These are phyloP conservation scores for Tenthredo amoena DNA, from an alignment of 2,888 invertebrate genomes.

Conservation along the genomic window DNA sequence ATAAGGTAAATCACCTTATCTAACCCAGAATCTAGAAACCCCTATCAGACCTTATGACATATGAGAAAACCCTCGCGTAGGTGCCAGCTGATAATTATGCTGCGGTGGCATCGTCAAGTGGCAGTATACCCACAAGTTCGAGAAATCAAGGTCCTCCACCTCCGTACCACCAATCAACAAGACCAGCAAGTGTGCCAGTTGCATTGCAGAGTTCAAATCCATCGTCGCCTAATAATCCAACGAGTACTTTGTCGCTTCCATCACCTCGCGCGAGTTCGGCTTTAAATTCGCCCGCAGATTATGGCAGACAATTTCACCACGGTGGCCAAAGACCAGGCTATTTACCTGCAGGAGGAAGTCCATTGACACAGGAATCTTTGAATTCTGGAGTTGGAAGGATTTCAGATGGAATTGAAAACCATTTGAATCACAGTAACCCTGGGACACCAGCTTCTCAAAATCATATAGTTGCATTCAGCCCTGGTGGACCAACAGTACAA, in stretches of 20 bases:
- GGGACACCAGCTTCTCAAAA: slow-evolving; percentile 84
- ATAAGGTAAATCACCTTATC: slow-evolving; percentile 77
- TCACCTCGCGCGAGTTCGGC: slow-evolving; percentile 86
- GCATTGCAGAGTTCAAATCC: slow-evolving; percentile 88
- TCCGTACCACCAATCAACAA: slow-evolving; percentile 87
- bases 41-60: neutral
- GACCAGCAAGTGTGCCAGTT: slow-evolving; percentile 87
- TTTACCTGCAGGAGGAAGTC: slow-evolving; percentile 68
- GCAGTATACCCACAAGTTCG: slow-evolving; percentile 75
- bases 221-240: slow-evolving; percentile 86
- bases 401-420: slow-evolving; percentile 69
- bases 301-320: slow-evolving; percentile 80
- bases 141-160: slow-evolving; percentile 87
- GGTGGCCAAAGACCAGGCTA: slow-evolving; percentile 61
- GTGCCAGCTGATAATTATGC: slow-evolving; percentile 69
- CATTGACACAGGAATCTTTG: slow-evolving; percentile 83
- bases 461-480: slow-evolving; percentile 73
- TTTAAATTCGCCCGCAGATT: slow-evolving; percentile 85
- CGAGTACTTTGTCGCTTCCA: slow-evolving; percentile 87
- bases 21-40: neutral
- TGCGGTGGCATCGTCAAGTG: slow-evolving; percentile 71
- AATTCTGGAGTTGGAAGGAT: slow-evolving; percentile 75
- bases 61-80: slow-evolving; percentile 53
- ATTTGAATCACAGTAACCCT: slow-evolving; percentile 85
- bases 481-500: slow-evolving; percentile 72